Evolutionary conservation across 2,113 vertebrate species (phyloP), one percentile per base, ranked within the genome.

Genomic region (Hypomesus transpacificus): DNA sequence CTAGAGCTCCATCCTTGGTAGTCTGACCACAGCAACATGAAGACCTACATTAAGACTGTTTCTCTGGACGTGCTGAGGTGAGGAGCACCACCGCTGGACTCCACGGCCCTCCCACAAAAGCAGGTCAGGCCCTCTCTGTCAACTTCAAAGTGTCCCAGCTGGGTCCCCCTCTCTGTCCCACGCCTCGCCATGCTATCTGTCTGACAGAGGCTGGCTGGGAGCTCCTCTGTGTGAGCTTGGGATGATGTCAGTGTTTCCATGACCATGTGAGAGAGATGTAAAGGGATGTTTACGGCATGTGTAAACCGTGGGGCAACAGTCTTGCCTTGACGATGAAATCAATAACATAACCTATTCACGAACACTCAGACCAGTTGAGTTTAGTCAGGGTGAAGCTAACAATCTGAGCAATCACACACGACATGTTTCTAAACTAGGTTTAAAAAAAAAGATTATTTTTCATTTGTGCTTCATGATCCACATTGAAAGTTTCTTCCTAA

Each of bases 21-120:
- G 76, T 24, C 1, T 66, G 8, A 82, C 87, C 88, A 69, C 85
- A 82, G 73, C 79, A 84, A 84, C 77, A 80, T 71, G 62, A 76
- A 82, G 75, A 54, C 74, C 57, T 50, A 63, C 75, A 71, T 77
- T 76, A 57, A 79, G 74, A 81, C 59, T 71, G 75, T 75, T 76
- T 80, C 77, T 68, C 16, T 34, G 75, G 79, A 68, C n/a, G 79
- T 66, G 68, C 22, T 1, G 54, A 22, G 56, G 68, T 76, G 71
- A 1, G 68, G 66, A 60, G 74, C 28, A 24, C 26, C 16, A 52
- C 58, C 26, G 18, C 60, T 4, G 50, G 28, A 17, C 20, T 17
- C 14, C 1, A 31, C 22, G 51, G 51, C 22, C 26, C 13, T 9
- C 16, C 20, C 34, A 11, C 20, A 18, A 7, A 54, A 51, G 16